A percentile compares a stretch with the other conserved stretches of the same genome.
phyloP scores from a whole-genome alignment of 2,888 invertebrate species.

The Electrophaes corylata region DNA sequence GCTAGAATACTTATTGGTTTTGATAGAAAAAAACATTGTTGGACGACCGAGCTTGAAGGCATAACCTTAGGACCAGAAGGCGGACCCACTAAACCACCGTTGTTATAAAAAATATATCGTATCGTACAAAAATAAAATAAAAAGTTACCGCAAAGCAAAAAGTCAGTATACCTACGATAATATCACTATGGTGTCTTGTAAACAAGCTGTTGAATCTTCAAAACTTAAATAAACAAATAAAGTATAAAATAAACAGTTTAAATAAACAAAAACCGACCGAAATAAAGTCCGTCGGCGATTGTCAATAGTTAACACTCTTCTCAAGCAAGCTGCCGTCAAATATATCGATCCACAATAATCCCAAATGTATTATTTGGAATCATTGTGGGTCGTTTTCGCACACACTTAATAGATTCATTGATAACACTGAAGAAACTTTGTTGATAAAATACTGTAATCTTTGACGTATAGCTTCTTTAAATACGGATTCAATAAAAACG shows the following conservation, averaged over 20 bases:
- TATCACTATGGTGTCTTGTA: conserved; percentile 55
- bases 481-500: too few relatives aligned
- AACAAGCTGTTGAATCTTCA: conserved; percentile 57
- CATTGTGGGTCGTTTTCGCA: conserved; percentile 63
- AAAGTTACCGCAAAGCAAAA: conserved; percentile 18
- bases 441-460: neutral
- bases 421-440: conserved; percentile 50
- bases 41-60: too few relatives aligned
- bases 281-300: conserved; percentile 60
- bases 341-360: too few relatives aligned
- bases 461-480: neutral
- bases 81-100: too few relatives aligned
- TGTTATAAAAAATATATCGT: neutral
- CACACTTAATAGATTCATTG: conserved; percentile 67
- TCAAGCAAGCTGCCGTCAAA: conserved; percentile 36
- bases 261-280: conserved; percentile 45
- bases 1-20: too few relatives aligned
- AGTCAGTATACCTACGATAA: conserved; percentile 37
- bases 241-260: conserved; percentile 39
- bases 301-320: conserved; percentile 65
- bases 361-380: conserved; percentile 40
- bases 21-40: too few relatives aligned
- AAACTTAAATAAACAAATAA: conserved; percentile 57
- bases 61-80: too few relatives aligned
- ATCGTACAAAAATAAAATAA: neutral